phyloP scores from a whole-genome alignment of 2,113 vertebrate genomes.

The Lonchura striata region DNA sequence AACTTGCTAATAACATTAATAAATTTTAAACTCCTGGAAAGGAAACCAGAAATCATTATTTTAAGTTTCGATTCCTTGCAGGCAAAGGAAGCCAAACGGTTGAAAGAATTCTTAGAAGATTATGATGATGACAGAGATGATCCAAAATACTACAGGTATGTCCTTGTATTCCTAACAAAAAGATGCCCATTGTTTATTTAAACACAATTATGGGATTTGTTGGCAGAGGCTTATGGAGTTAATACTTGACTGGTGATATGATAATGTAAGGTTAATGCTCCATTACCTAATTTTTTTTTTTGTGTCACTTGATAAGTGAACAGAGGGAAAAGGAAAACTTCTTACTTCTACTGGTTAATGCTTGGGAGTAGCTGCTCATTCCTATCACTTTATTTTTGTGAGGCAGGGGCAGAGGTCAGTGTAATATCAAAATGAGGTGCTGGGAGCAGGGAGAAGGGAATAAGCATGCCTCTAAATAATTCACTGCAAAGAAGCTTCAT shows the following conservation, averaged over 20 bases:
- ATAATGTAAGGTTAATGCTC: background rate
- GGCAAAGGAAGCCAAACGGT: slow-evolving; percentile 95
- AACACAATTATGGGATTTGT: background rate
- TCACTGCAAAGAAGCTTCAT: background rate
- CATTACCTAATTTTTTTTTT: background rate
- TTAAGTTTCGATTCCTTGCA: slow-evolving; percentile 45
- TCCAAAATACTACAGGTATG: slow-evolving; percentile 95
- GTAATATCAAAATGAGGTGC: background rate
- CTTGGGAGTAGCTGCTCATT: background rate
- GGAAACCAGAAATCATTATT: background rate
- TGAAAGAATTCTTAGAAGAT: slow-evolving; percentile 98
- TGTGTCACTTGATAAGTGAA: background rate
- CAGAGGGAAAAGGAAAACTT: background rate
- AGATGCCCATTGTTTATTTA: background rate
- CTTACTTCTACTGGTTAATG: background rate
- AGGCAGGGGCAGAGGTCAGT: background rate
- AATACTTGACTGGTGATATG: background rate
- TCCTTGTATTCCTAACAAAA: background rate
- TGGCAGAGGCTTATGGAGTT: background rate
- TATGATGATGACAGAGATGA: slow-evolving; percentile 98
- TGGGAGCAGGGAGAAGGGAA: background rate
- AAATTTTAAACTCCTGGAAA: background rate
- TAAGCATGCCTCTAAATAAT: background rate
- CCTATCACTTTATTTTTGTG: background rate
- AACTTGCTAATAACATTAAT: background rate